Evolutionary conservation across 2,888 invertebrate species (phyloP).

Genomic region (Nemotelus nigrinus): DNA sequence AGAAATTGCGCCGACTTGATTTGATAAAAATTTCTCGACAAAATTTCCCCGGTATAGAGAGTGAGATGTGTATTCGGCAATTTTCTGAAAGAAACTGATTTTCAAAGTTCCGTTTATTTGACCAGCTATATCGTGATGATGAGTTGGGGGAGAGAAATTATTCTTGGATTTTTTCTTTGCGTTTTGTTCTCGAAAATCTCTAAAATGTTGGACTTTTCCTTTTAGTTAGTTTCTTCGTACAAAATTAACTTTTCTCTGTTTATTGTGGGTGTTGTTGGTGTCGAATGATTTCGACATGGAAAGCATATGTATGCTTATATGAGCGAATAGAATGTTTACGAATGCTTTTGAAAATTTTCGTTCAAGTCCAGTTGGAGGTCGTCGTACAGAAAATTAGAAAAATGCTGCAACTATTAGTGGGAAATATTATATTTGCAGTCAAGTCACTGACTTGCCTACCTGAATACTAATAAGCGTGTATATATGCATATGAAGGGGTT

Average conservation of each 20-base stretch:
- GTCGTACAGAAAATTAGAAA: slow-evolving; percentile 32
- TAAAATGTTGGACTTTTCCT: slow-evolving; percentile 33
- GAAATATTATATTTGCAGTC: slow-evolving; percentile 5
- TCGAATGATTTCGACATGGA: too few relatives aligned
- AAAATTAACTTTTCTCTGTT: slow-evolving; percentile 10
- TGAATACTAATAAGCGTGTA: neutral
- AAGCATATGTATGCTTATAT: too few relatives aligned
- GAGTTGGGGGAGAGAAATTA: slow-evolving; percentile 17
- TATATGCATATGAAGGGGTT: neutral
- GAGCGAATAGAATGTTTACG: too few relatives aligned
- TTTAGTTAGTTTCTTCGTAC: neutral
- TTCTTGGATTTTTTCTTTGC: slow-evolving; percentile 16
- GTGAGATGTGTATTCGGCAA: slow-evolving; percentile 64
- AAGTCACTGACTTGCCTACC: neutral
- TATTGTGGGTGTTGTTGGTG: neutral
- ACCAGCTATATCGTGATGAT: slow-evolving; percentile 1
- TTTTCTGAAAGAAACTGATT: slow-evolving; percentile 66
- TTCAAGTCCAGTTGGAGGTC: slow-evolving; percentile 1
- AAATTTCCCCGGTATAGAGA: slow-evolving; percentile 39
- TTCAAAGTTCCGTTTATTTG: slow-evolving; percentile 53
- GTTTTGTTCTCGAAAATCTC: slow-evolving; percentile 11
- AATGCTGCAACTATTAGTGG: slow-evolving; percentile 21
- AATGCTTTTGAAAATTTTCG: too few relatives aligned
- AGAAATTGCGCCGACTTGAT: neutral
- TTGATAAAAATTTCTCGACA: slow-evolving; percentile 11